Base-by-base conservation (phyloP, 2,797 vertebrate genomes). In the Xiphophorus birchmanni region DNA sequence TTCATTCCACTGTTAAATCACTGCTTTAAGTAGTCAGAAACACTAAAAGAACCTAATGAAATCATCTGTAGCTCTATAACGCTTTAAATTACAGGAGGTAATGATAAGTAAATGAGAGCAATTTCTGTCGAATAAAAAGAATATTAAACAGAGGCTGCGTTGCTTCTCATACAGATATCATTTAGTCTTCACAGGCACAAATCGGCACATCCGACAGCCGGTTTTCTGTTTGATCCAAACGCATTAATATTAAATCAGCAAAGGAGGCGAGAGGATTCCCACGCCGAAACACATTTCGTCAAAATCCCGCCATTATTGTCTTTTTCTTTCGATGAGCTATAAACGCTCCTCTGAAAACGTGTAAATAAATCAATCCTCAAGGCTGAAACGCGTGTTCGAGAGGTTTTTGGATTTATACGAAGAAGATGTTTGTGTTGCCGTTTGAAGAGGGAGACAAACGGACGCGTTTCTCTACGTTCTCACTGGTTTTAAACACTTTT, bases 141-240 rank as follows among this genome's bases (percentile, higher is more conserved):
- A 77, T 73, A 85, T 81, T 29, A 75, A 78, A 76, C 35, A 11
- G 40, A 80, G 69, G 32, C 32, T 5, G 21, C 60, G 45, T 83
- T 83, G 75, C 73, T 83, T 85, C 76, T 47, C 52, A 5, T 26
- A 26, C 26, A 71, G 50, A 1, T 32, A 76, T 83, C 50, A 82
- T 79, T 81, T 75, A 86, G 50, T 72, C 23, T 69, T 84, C 32
- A 65, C 75, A 26, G 56, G 76, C 52, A 76, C 44, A 79, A 76
- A 80, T 47, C 78, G 37, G 56, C 35, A 54, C 11, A 42, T 65
- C 75, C 23, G 75, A 75, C 80, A 35, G 5, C 3, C 48, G 42
- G 26, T 63, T 60, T 26, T 13, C 44, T 45, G 71, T 75, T 50
- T 85, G 74, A 85, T 90, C 72, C 63, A 74, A 63, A 47, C 35